These are phyloP conservation scores for Ciconia maguari DNA, from an alignment of 2,113 vertebrate genomes.

Conservation along the genomic window DNA sequence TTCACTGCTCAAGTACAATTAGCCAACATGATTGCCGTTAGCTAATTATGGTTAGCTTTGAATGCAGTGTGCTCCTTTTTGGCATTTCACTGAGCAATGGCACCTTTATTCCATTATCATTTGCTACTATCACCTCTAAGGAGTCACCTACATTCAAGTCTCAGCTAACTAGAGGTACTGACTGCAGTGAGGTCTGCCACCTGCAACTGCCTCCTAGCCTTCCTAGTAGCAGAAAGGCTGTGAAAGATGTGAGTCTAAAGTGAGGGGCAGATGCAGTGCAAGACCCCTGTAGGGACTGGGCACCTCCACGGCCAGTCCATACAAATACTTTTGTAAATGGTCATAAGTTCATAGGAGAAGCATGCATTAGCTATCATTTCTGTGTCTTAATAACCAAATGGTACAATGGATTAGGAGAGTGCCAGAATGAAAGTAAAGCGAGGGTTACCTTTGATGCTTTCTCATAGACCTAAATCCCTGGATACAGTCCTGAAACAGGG, in stretches of 20 bases:
- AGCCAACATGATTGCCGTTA: neutral
- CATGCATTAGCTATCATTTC: neutral
- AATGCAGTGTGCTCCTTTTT: neutral
- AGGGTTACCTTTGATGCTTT: neutral
- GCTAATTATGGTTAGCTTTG: neutral
- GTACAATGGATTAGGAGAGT: neutral
- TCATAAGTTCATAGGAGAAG: neutral
- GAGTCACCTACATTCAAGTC: too few relatives aligned
- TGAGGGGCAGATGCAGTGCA: neutral
- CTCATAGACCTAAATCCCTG: neutral
- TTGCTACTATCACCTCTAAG: neutral
- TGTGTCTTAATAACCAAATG: neutral
- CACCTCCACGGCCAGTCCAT: neutral
- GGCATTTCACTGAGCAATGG: neutral
- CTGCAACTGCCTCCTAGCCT: neutral
- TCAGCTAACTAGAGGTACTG: neutral
- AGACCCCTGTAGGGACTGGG: neutral
- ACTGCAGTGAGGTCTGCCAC: fast-evolving
- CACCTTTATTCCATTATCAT: neutral
- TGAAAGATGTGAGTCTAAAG: neutral
- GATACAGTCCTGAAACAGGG: neutral
- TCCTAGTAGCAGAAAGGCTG: neutral
- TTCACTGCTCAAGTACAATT: neutral
- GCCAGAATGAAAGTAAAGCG: neutral
- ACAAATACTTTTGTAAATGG: neutral